Evolutionary conservation across 2,888 invertebrate species (phyloP).

Genomic region (Asteroscopus sphinx): DNA sequence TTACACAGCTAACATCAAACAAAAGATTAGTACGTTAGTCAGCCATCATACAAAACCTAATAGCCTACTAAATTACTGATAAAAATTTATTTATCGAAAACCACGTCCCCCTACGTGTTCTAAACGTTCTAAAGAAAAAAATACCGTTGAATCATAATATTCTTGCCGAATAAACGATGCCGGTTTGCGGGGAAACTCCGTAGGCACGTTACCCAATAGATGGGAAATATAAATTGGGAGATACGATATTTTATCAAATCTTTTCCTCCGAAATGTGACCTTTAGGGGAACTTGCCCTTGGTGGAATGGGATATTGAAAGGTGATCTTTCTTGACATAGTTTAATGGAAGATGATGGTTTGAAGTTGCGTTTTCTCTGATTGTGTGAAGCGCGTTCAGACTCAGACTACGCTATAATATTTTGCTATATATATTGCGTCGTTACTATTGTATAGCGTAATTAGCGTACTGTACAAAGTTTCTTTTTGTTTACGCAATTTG

Average conservation of each 20-base stretch:
- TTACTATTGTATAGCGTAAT: too few relatives aligned
- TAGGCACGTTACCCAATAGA: conserved; percentile 59
- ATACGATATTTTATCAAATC: conserved; percentile 69
- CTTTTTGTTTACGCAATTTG: too few relatives aligned
- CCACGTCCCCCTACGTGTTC: too few relatives aligned
- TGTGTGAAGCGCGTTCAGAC: too few relatives aligned
- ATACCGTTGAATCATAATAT: conserved; percentile 42
- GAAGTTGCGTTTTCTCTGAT: too few relatives aligned
- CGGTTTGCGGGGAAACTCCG: conserved; percentile 44
- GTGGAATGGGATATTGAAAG: conserved; percentile 46
- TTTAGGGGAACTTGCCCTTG: conserved; percentile 43
- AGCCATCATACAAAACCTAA: conserved; percentile 4
- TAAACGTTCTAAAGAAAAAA: conserved; percentile 32
- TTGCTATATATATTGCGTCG: too few relatives aligned
- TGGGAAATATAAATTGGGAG: conserved; percentile 67
- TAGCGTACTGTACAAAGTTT: too few relatives aligned
- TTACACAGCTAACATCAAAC: neutral
- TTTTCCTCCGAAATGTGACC: conserved; percentile 49
- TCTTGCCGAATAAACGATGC: conserved; percentile 52
- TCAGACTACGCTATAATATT: too few relatives aligned
- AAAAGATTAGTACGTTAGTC: conserved; percentile 1
- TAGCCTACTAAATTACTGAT: conserved; percentile 4
- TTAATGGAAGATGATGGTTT: conserved; percentile 12
- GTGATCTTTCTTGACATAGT: conserved; percentile 45
- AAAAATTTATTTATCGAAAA: conserved; percentile 14